Evolutionary conservation across 2,888 invertebrate genomes (phyloP), one percentile per base, ranked within the genome.

Genomic region (Allophyes oxyacanthae): DNA sequence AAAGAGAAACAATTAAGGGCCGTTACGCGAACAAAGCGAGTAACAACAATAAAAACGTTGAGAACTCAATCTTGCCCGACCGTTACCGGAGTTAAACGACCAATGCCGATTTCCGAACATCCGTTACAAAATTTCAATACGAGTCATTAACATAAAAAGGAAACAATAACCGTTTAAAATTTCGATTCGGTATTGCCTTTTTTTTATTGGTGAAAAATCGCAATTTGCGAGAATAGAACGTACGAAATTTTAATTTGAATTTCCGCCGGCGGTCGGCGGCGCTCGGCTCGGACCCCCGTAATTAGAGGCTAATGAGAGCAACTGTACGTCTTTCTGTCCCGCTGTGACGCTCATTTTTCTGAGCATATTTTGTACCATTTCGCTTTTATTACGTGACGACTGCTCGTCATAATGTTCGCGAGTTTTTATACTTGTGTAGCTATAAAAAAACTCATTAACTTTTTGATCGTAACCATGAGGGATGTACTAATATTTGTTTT

Each of bases 121-220:
- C 86, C 87, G 87, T 85, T 87, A 81, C 86, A 75, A 85, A 86
- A 89, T 88, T 89, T 89, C 88, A 90, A 91, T 90, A 87, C 87
- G 83, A 87, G 84, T 79, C 90, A 93, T 92, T 92, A 92, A 86
- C 91, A 92, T 93, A 92, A 94, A 93, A 91, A 89, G 87, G 88
- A 89, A 91, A 94, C 91, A 92, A 91, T 92, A 93, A 92, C 91
- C 90, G 85, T 93, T 92, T 90, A 90, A 92, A 92, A 91, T 90
- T 83, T 89, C 86, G 88, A 85, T 89, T 86, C 84, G 86, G 85
- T 82, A 83, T 86, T 86, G 85, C 85, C 81, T 77, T 88, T 90
- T 64, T 88, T 91, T 90, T 91, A 91, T 90, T 89, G 87, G 83
- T 85, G 82, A 74, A 88, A 91, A 91, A 90, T 89, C 84, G 87